Evolutionary conservation across 2,797 vertebrate species (phyloP), one percentile per base, ranked within the genome.

Genomic region (Hippopotamyrus pictus): DNA sequence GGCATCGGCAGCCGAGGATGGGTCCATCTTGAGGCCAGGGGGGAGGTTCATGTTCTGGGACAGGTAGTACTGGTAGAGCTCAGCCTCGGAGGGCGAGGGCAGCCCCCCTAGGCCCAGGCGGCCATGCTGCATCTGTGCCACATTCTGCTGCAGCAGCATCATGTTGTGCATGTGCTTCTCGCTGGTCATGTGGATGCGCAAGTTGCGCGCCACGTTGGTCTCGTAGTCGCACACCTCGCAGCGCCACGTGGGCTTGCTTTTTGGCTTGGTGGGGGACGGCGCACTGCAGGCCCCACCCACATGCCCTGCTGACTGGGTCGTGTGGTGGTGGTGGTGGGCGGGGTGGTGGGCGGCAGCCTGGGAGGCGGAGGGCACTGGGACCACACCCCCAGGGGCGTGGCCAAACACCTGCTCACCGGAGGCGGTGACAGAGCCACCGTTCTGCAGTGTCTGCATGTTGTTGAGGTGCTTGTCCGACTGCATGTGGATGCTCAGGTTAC

Each of bases 151-250:
- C 88, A 99, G 97, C n/a, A 99, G 95, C 98, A 99, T 96, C 98
- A 99, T 99, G 92, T 99, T 99, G 93, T 99, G 99, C 98, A 99
- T 99, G 96, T 99, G 99, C 96, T 99, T 99, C 96, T 99, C 99
- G 88, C 99, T 99, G 92, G 98, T 99, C 99, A 99, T 99, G 95
- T 99, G 99, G 92, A 99, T 99, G 90, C 99, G 98, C 33, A 99
- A 97, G 95, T 99, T 99, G 86, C 98, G 96, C 0, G 99, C 98
- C 90, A 99, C 99, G 22, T 99, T 99, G 94, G 99, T 99, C 95
- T 99, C 99, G 0, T 99, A 99, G 93, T 99, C 99, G n/a, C 99
- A 99, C 90, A 99, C 98, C 95, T 99, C 99, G 29, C 99, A 99
- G 89, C 98, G 96, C 99, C 99, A 99, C 7, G 97, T 99, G 73